Evolutionary conservation across 2,113 vertebrate genomes (phyloP).

Genomic region (Canis aureus): DNA sequence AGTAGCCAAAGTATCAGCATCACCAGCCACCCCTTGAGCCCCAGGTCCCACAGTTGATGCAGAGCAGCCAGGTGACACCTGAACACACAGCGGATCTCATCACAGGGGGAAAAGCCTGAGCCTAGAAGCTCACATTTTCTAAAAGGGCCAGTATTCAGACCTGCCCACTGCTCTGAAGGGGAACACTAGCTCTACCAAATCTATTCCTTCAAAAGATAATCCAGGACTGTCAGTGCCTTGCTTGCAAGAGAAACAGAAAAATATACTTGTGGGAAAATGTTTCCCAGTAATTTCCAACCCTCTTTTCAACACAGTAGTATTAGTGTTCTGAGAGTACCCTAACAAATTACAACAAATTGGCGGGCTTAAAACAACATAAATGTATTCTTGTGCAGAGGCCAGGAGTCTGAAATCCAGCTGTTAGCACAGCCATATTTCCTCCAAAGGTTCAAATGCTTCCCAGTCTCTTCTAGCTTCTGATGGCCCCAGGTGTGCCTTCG

Average conservation of each 20-base stretch:
- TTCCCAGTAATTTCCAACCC: neutral
- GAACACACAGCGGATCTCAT: neutral
- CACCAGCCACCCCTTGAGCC: too few relatives aligned
- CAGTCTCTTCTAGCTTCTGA: neutral
- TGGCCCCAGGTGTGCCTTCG: fast-evolving
- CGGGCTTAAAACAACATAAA: neutral
- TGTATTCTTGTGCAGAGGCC: neutral
- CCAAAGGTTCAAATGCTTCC: neutral
- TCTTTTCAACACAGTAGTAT: neutral
- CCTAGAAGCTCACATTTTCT: neutral
- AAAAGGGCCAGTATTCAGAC: neutral
- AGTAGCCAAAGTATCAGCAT: neutral
- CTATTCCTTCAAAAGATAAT: neutral
- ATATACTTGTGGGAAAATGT: neutral
- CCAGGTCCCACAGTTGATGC: neutral
- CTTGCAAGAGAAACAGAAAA: neutral
- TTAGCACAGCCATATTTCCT: neutral
- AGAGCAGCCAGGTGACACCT: neutral
- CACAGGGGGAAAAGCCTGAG: neutral
- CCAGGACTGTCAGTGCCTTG: neutral
- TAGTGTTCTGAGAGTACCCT: neutral
- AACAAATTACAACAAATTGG: neutral
- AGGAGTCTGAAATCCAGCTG: neutral
- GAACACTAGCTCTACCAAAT: neutral
- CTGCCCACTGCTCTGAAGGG: neutral